These are phyloP conservation scores for Samia ricini DNA, from an alignment of 1,140 invertebrate species.

Conservation along the genomic window DNA sequence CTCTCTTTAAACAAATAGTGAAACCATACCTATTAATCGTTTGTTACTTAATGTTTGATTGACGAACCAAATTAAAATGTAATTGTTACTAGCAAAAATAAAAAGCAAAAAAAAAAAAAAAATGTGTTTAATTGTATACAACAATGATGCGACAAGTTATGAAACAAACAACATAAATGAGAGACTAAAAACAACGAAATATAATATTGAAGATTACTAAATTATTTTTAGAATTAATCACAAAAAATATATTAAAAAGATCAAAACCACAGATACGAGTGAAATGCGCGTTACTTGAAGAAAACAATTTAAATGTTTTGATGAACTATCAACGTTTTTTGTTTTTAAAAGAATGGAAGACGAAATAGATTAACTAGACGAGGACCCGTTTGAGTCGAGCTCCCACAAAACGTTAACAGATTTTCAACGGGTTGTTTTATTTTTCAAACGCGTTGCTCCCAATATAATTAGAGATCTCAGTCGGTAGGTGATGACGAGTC, in stretches of 20 bases:
- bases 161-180: neutral
- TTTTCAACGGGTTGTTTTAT: constrained; percentile 66
- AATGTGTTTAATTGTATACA: neutral
- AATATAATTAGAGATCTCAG: constrained; percentile 62
- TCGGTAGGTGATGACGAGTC: constrained; percentile 57
- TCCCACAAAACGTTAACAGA: constrained; percentile 65
- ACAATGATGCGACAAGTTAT: neutral
- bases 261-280: constrained; percentile 28
- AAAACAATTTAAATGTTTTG: constrained; percentile 60
- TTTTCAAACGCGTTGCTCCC: constrained; percentile 51
- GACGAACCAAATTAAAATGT: constrained; percentile 30
- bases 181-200: neutral
- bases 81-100: constrained; percentile 11
- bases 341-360: constrained; percentile 44
- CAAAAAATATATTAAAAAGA: constrained; percentile 7
- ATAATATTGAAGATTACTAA: neutral
- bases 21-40: constrained; percentile 36
- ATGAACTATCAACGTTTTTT: constrained; percentile 59
- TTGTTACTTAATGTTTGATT: constrained; percentile 25
- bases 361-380: constrained; percentile 56
- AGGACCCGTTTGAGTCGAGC: constrained; percentile 39
- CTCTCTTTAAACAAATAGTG: constrained; percentile 70
- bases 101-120: neutral
- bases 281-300: neutral
- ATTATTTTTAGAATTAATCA: neutral